Percentiles rank a stretch among this genome's conserved stretches.
Conservation (phyloP, 23 tunicate species). For the Styela plicata region DNA sequence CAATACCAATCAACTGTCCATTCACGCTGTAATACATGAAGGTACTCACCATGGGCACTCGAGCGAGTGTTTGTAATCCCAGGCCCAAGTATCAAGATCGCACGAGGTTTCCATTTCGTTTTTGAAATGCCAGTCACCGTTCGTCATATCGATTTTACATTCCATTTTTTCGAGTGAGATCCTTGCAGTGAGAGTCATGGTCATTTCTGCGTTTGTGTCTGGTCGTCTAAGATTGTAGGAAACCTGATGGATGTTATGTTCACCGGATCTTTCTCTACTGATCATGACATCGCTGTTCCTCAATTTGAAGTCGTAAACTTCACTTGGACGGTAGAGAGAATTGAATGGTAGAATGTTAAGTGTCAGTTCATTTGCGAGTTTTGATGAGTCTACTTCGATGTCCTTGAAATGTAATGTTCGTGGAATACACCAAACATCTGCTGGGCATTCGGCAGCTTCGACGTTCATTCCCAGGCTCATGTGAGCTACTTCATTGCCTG, state of each 20-base stretch:
- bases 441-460: neutral
- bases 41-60: conserved; percentile 2
- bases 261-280: neutral
- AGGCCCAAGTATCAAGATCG: conserved; percentile 4
- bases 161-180: neutral
- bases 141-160: neutral
- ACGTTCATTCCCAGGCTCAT: neutral
- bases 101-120: neutral
- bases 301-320: neutral
- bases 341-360: neutral
- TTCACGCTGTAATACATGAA: no score
- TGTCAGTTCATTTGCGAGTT: neutral
- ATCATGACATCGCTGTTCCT: neutral
- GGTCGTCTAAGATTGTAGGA: neutral
- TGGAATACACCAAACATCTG: neutral
- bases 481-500: neutral
- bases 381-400: neutral
- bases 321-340: neutral
- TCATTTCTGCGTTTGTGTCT: neutral
- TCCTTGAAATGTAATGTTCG: neutral
- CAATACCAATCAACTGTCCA: no score
- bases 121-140: neutral
- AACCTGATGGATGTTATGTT: neutral
- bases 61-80: neutral
- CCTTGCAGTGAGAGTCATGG: neutral